Evolutionary conservation across 2,888 invertebrate species (phyloP), one percentile per base, ranked within the genome.

Genomic region (Dichetophora obliterata): DNA sequence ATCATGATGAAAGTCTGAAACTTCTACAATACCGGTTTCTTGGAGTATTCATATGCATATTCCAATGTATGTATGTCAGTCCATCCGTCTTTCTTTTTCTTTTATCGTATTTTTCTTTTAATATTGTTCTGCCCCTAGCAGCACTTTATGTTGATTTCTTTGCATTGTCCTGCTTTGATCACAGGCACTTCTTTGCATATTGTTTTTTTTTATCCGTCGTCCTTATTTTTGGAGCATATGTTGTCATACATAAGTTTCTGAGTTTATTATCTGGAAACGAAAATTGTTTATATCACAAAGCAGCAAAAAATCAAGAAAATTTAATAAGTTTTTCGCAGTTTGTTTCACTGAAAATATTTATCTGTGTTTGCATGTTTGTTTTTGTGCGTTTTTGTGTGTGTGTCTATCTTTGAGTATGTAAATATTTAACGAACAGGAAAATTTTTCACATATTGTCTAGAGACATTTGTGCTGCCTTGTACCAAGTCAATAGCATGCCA

Each of bases 351-450:
- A 19, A 65, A 65, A 65, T 54, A 54, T 54, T n/a, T 54, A 22
- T 54, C 5, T 22, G 54, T 54, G 6, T 22, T 19, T 68, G 24
- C 16, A 22, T 50, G 22, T 27, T 24, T 16, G 19, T 43, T 2
- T 43, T 11, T 14, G 14, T 43, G 43, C 14, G 43, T 43, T 11
- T 43, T 11, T 22, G 24, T 27, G 57, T 59, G 19, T 27, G 19
- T 27, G 4, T 19, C 3, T 54, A 1, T 19, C 19, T 22, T 54
- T 22, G n/a, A 54, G n/a, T 48, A 68, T 72, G 59, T 72, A 37
- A 57, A 59, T 72, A 72, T 72, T 72, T 72, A 72, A 72, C 72
- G 72, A 72, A 37, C 59, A 72, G 72, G 72, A 72, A 72, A 72
- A 72, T 72, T 59, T 59, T 50, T 19, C n/a, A 54, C 22, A 50